Evolutionary conservation across 37 sponge, comb jelly and placozoan genomes (phyloP), one percentile per base, ranked within the genome.

Genomic region (Crambe crambe): DNA sequence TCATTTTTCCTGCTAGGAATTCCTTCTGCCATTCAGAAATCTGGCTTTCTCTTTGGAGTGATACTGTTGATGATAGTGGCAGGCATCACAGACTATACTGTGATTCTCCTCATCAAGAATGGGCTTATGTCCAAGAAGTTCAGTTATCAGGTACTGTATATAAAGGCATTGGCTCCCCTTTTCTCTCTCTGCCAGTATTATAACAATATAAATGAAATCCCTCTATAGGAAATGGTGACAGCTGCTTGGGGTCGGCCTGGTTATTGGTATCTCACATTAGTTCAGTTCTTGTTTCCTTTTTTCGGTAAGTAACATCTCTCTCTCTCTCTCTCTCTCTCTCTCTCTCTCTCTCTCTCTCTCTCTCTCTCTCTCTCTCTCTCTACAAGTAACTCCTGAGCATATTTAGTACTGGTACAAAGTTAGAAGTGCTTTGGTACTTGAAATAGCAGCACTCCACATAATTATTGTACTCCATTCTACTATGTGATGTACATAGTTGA

Each of bases 271-370:
- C 74, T 80, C 30, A 73, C 87, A 34, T 1, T 83, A 1, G 72
- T 47, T 2, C 91, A 90, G 34, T 81, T 90, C 58, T 41, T 80
- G 37, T 71, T 81, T 40, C 87, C 91, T 22, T 85, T 85, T 62
- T 77, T 76, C 39, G 90, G 89, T 89, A 62, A 74, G 83, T 72
- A n/a, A 3, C 32, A 66, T 34, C 25, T 70, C 70, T 59, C 61
- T 70, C 61, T 57, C 78, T 58, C 78, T 59, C 70, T 74, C 77
- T 67, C 58, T 66, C 58, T 44, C 69, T 75, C 76, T 75, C 58
- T 75, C 76, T 51, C 70, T 83, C 84, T 67, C 68, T 86, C 66
- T 72, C 80, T 72, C 72, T 72, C 79, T 70, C 73, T 86, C 78
- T 78, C 73, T 58, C 80, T 63, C 68, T 42, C 80, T 74, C 76